Base-by-base conservation (phyloP, 2,797 vertebrate genomes). In the Premnoplex brunnescens region DNA sequence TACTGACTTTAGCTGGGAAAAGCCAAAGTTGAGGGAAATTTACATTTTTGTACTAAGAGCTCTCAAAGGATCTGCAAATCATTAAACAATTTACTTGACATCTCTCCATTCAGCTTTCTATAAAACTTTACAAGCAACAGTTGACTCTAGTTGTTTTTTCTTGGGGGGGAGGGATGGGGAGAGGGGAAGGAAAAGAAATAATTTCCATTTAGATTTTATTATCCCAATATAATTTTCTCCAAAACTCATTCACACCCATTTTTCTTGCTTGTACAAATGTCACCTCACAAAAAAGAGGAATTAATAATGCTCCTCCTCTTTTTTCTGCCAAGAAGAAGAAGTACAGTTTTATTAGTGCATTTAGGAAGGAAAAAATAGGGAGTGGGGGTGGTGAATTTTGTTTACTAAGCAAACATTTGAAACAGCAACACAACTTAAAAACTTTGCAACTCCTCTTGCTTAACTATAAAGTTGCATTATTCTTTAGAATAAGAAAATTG, bases 401-500 rank as follows among this genome's bases (percentile, higher is more conserved):
- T 94, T 97, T 95, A 89, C 41, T 58, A 89, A 91, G 83, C 85
- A 97, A 97, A 96, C 71, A 93, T 96, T 88, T 96, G 71, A 95
- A 96, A 96, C 78, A 89, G 69, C 84, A 97, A 95, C 80, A 91
- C 48, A 93, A 96, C 82, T 91, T 82, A 52, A 87, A 96, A 84
- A 94, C 67, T 83, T 88, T 86, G 87, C 86, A 97, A 96, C 63
- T 95, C 91, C 75, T 94, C 95, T 88, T 95, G 86, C 76, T 93
- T 94, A 96, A 97, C 89, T 93, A 88, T 82, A 88, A 96, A 92
- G 84, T 62, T 92, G 83, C 48, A 90, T 92, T 76, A 97, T 71
- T 92, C 93, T 97, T 95, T 91, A 80, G 62, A 97, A 80, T 69
- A 92, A 91, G 88, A 97, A 91, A 91, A 97, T 15, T 88, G 95